Conservation (phyloP, 2,888 invertebrate species). For the Baronia brevicornis region DNA sequence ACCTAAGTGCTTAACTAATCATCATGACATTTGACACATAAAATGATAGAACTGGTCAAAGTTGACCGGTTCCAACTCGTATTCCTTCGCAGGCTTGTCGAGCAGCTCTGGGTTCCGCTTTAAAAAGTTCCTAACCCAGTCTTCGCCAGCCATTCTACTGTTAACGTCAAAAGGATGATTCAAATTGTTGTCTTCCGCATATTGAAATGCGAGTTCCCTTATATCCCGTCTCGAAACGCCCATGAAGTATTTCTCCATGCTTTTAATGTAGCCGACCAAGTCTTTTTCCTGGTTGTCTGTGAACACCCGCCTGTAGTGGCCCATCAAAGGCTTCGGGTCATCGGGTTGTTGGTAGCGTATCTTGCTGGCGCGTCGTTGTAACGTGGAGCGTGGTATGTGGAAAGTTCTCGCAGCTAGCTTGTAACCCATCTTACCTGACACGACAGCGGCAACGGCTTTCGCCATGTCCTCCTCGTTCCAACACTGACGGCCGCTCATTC, state of each 20-base stretch:
- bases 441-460: conserved; percentile 66
- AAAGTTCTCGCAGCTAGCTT: conserved; percentile 66
- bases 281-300: conserved; percentile 68
- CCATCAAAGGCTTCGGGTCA: conserved; percentile 65
- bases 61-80: conserved; percentile 61
- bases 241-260: conserved; percentile 69
- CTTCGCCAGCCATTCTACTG: conserved; percentile 67
- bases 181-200: conserved; percentile 61
- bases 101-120: conserved; percentile 64
- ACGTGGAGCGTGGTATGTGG: conserved; percentile 66
- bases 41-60: conserved; percentile 71
- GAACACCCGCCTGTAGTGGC: conserved; percentile 65
- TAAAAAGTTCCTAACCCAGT: conserved; percentile 69
- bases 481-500: conserved; percentile 69
- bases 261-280: conserved; percentile 66
- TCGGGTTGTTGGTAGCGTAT: conserved; percentile 61
- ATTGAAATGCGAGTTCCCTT: conserved; percentile 66
- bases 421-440: conserved; percentile 71
- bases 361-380: conserved; percentile 67
- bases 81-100: conserved; percentile 52
- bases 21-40: conserved; percentile 69
- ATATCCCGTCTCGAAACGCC: conserved; percentile 66
- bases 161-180: conserved; percentile 67
- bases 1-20: conserved; percentile 27
- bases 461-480: conserved; percentile 72